phyloP scores from a whole-genome alignment of 2,888 invertebrate genomes.

The Leucoma salicis region DNA sequence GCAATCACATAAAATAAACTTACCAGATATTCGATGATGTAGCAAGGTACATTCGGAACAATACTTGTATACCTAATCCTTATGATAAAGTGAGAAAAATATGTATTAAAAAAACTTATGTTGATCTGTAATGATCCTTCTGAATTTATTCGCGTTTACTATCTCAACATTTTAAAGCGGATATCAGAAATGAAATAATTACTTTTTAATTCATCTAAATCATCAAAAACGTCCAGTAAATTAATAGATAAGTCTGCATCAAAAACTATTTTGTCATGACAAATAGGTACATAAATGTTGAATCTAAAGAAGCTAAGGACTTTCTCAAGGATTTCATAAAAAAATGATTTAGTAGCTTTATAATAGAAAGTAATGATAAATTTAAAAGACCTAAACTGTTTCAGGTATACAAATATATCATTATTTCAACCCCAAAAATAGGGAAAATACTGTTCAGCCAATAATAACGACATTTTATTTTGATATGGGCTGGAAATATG shows the following conservation, averaged over 20 bases:
- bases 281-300: too few species aligned
- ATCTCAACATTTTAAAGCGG: conserved; percentile 33
- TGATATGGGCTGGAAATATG: conserved; percentile 65
- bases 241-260: too few species aligned
- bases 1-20: conserved; percentile 50
- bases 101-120: conserved; percentile 16
- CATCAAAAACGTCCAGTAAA: too few species aligned
- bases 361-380: conserved; percentile 40
- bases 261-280: too few species aligned
- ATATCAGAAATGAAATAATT: too few species aligned
- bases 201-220: too few species aligned
- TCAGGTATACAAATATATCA: conserved; percentile 49
- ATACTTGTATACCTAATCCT: conserved; percentile 25
- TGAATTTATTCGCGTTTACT: conserved; percentile 40
- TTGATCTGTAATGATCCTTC: conserved; percentile 17
- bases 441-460: conserved; percentile 38
- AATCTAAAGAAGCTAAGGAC: too few species aligned
- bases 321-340: too few species aligned
- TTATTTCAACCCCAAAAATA: conserved; percentile 41
- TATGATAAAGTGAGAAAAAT: conserved; percentile 25
- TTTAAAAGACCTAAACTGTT: conserved; percentile 39
- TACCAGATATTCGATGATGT: conserved; percentile 32
- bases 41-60: conserved; percentile 30
- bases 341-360: too few species aligned
- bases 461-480: conserved; percentile 34